Evolutionary conservation across 2,888 invertebrate genomes (phyloP), one percentile per base, ranked within the genome.

Genomic region (Mantis religiosa): DNA sequence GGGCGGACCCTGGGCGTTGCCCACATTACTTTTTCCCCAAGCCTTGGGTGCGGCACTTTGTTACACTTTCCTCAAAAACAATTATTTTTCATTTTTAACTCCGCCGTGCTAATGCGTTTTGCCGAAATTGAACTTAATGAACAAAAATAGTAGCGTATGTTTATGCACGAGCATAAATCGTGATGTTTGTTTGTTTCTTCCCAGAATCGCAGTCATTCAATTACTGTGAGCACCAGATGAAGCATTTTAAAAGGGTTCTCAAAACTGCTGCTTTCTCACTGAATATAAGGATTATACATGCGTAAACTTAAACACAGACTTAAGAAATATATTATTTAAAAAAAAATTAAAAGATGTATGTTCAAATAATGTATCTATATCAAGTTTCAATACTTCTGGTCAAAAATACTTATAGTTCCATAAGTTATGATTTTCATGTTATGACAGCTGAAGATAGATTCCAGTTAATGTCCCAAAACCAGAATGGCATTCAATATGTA

Each of bases 1-100:
- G 87, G 87, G 87, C 82, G 87, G 82, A 82, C 82, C 54, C 82
- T 87, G 87, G 87, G 87, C 87, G 87, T 87, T 87, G 81, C 87
- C 87, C 87, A 87, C 82, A 81, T 87, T 82, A 87, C 34, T 87
- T 87, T 82, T 87, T 20, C 54, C 54, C 54, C 87, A 87, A 87
- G 82, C 34, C 34, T 28, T 87, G 87, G 87, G 87, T 41, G 87
- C 87, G 87, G 87, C 82, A 41, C 87, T 34, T 41, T 82, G n/a
- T 27, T 82, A 82, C 15, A 82, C 82, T 34, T 87, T 87, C n/a
- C 87, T 87, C 25, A 82, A 41, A 87, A 87, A 87, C 71, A 30
- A 87, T 87, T 82, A 82, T 34, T 87, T 87, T 30, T 87, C 81
- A 87, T 87, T 87, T 82, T 28, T 25, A 27, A 82, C 87, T 71